Base-by-base conservation (phyloP, 2,888 invertebrate genomes). In the Amiota communis region DNA sequence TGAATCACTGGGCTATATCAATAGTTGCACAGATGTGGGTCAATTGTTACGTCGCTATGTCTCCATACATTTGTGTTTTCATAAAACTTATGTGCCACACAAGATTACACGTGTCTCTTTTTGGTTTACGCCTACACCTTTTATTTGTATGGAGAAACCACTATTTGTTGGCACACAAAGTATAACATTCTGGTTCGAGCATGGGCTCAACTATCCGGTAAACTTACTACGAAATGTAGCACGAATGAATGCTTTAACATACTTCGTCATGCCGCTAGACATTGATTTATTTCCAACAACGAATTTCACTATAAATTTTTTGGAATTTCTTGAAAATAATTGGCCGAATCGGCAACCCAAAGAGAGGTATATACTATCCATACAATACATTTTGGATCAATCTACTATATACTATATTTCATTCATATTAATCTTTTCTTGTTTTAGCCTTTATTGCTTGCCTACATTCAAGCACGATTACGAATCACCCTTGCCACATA, bases 171-270 rank as follows among this genome's bases (percentile, higher is more conserved):
- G n/a, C 9, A 68, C 15, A 1, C 75, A 76, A 13, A 36, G 36
- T 0, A 9, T 10, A 0, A 76, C 75, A 2, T 77, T 94, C 86
- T 77, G 77, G 80, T 15, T 74, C 64, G 53, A 36, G 8, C 13
- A 68, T 17, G 36, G 36, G 80, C 91, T 96, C 8, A 87, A 93
- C n/a, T 97, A 96, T 87, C 96, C 96, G 0, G 94, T 96, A 73
- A 97, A 96, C 88, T 94, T 96, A 2, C 95, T 95, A 0, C 91
- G 96, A 47, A 96, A 96, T 88, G 91, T 96, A 8, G 96, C 96
- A 0, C 91, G 96, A 23, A 93, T 94, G 79, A 92, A 93, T 57
- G 94, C 95, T 0, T 91, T 93, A 49, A 96, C 96, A 0, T 93
- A 95, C 86, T 96, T 92, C 88, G 92, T 96, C 48, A 91, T 96